Conservation (phyloP, 1,140 invertebrate species). For the Macrobrachium nipponense region DNA sequence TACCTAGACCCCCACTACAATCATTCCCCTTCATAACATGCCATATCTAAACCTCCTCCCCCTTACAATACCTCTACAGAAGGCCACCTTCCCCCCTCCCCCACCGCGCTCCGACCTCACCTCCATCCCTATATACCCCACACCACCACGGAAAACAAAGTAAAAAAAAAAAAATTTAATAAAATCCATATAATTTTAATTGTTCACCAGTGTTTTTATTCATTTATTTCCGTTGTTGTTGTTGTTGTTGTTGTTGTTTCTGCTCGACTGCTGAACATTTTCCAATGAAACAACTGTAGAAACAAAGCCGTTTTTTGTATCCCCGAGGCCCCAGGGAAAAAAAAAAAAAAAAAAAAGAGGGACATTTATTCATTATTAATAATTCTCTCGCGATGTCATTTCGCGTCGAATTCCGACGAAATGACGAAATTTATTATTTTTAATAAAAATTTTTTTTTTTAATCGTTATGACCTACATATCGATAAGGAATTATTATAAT, state of each 20-base stretch:
- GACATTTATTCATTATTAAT: no score
- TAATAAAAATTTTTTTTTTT: no score
- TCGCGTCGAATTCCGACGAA: no score
- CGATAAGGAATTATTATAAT: no score
- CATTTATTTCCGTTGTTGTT: not conserved
- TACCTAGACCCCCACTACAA: not conserved
- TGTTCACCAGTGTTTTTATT: not conserved
- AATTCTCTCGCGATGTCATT: no score
- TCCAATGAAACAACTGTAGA: no score
- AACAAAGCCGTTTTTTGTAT: no score
- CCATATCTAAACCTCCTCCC: no score
- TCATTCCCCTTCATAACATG: not conserved
- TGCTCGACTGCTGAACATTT: not conserved
- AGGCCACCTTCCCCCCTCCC: not conserved
- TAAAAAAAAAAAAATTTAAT: not conserved
- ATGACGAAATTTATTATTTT: no score
- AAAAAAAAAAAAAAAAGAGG: no score
- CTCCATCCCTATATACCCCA: not conserved
- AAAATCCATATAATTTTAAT: not conserved
- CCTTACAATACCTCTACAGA: not conserved
- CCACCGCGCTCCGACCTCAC: not conserved
- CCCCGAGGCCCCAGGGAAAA: no score
- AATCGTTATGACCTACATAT: no score
- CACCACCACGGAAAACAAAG: not conserved
- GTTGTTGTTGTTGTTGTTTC: not conserved